Conservation (phyloP, 2,888 invertebrate species). For the Drosophila birchii region DNA sequence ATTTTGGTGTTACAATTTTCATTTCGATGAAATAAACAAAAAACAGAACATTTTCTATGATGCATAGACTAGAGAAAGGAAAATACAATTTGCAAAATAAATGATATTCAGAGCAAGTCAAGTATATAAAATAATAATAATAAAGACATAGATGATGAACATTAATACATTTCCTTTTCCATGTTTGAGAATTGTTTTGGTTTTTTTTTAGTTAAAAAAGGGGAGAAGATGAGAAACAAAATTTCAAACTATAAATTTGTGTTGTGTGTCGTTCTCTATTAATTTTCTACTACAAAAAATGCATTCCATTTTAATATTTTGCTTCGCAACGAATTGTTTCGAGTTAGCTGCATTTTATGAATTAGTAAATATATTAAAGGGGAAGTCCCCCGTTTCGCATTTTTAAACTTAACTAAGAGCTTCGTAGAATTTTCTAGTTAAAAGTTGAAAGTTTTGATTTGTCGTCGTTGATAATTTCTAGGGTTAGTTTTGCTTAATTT, state of each 20-base stretch:
- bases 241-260: conserved; percentile 23
- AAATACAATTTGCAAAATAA: conserved; percentile 54
- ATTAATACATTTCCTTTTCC: conserved; percentile 50
- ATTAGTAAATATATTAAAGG: conserved; percentile 42
- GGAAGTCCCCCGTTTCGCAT: conserved; percentile 22
- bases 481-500: conserved; percentile 50
- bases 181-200: conserved; percentile 51
- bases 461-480: conserved; percentile 45
- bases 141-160: conserved; percentile 33
- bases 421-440: conserved; percentile 51
- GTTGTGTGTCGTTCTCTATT: conserved; percentile 52
- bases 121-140: conserved; percentile 27
- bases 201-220: conserved; percentile 11
- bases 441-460: conserved; percentile 43
- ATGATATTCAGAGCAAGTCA: conserved; percentile 54
- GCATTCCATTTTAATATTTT: conserved; percentile 55
- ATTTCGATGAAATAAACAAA: conserved; percentile 17
- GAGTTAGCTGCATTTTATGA: conserved; percentile 41
- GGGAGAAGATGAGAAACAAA: conserved; percentile 38
- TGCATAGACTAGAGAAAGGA: conserved; percentile 72
- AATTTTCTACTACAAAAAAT: conserved; percentile 65
- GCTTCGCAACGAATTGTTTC: conserved; percentile 46
- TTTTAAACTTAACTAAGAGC: conserved; percentile 62
- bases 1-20: conserved; percentile 47
- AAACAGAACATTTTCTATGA: conserved; percentile 54